These are phyloP conservation scores for Urophycis tenuis DNA, from an alignment of 2,797 vertebrate genomes.

Conservation along the genomic window DNA sequence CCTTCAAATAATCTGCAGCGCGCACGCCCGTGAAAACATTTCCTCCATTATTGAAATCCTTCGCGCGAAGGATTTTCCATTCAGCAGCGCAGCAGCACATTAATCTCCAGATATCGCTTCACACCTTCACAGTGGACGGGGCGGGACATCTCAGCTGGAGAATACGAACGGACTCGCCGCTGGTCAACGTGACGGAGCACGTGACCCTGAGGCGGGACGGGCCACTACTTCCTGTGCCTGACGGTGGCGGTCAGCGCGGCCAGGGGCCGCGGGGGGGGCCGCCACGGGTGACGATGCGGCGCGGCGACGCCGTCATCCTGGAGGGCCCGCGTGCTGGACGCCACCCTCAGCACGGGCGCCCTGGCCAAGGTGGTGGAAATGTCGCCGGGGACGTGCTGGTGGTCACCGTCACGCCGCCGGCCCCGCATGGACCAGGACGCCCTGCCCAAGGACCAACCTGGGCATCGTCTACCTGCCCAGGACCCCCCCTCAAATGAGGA, in stretches of 20 bases:
- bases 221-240: constrained; percentile 60
- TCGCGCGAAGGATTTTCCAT: no score
- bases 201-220: constrained; percentile 39
- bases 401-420: not conserved
- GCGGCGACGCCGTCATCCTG: rapidly evolving
- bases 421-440: rapidly evolving
- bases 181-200: rapidly evolving
- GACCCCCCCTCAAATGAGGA: no score
- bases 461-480: constrained; percentile 45
- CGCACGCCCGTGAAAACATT: no score
- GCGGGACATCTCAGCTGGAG: not conserved
- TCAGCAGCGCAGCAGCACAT: no score
- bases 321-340: constrained; percentile 7
- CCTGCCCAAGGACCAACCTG: constrained; percentile 9
- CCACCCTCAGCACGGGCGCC: constrained; percentile 46
- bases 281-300: rapidly evolving
- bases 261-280: not conserved
- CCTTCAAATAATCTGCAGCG: no score
- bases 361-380: constrained; percentile 36
- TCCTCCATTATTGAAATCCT: no score
- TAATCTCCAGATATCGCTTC: no score
- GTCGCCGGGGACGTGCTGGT: rapidly evolving
- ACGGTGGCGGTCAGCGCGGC: no score
- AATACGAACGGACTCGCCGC: rapidly evolving
- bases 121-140: rapidly evolving